Conservation (phyloP, 1,140 invertebrate genomes). For the Andricus grossulariae region DNA sequence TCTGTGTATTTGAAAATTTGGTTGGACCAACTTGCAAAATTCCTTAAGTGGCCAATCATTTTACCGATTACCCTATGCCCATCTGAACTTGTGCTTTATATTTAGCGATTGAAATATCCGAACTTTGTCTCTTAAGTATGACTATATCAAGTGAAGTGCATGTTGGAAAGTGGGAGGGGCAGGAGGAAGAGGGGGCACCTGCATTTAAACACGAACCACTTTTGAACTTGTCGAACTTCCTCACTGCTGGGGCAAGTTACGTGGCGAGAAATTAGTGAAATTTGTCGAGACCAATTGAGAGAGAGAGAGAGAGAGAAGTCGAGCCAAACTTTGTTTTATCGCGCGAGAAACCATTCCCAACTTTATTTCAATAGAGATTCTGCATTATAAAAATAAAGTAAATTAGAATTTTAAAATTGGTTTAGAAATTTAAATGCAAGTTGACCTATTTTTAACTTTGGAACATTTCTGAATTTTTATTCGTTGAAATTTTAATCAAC, state of each 20-base stretch:
- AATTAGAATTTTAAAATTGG: no score
- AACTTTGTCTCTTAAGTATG: slow-evolving; percentile 4
- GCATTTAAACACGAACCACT: slow-evolving; percentile 22
- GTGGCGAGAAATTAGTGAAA: background rate
- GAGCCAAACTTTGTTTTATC: background rate
- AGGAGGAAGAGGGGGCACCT: background rate
- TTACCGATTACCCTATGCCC: background rate
- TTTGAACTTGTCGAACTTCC: slow-evolving; percentile 12
- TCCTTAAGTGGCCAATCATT: no score
- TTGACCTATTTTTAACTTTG: no score
- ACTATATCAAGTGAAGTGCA: background rate
- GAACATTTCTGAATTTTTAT: no score
- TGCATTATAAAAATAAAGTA: no score
- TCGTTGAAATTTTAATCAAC: no score
- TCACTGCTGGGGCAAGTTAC: slow-evolving; percentile 1
- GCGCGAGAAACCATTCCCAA: no score
- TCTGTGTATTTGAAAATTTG: no score
- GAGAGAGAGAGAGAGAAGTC: background rate
- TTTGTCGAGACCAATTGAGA: background rate
- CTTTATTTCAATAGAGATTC: no score
- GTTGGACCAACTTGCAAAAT: no score
- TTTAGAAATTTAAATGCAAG: no score
- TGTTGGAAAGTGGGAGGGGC: background rate
- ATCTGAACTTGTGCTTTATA: background rate
- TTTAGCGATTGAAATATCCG: slow-evolving; percentile 3